Evolutionary conservation across 2,888 invertebrate species (phyloP), one percentile per base, ranked within the genome.

Genomic region (Argyresthia albistria): DNA sequence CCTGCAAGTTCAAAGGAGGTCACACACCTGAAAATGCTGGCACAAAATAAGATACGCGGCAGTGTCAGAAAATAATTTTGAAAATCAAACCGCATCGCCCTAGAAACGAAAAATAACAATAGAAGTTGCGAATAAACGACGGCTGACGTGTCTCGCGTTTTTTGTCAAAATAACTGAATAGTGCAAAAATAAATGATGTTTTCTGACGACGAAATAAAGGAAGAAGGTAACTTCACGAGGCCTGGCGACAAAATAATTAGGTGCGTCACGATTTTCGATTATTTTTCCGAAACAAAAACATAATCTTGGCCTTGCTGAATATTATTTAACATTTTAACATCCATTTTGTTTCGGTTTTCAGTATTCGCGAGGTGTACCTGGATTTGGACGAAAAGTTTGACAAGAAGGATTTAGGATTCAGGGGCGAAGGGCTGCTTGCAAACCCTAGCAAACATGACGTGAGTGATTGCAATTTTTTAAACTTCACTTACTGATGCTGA

Each of bases 131-230:
- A 70, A 73, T 79, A 75, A 72, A 70, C 63, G 63, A 69, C 70
- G 64, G 68, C 72, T 75, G 76, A 76, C 76, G 72, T 70, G 66
- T 60, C 57, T 59, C 57, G 65, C 63, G 67, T 80, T 82, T 81
- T 79, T 72, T 78, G 66, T 71, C 58, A 70, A 82, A 84, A 82
- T 76, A 84, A 79, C 83, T 83, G 80, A 83, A 80, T 72, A 79
- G 71, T 77, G 70, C 66, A 62, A 76, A 76, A 80, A 78, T 75
- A 78, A 81, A 83, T 73, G 72, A 87, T 87, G 87, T 83, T 87
- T 74, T 80, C 81, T 59, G 82, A 84, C 64, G 84, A 84, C 56
- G 84, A 86, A 77, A 83, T 82, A 76, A 87, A 84, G 83, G 76
- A 74, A 70, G 82, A 76, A 65, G 73, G 70, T 67, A 71, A 71